Percentiles rank a stretch among this genome's conserved stretches.
These are phyloP conservation scores for Gymnarchus niloticus DNA, from an alignment of 2,113 vertebrate species.

Conservation along the genomic window DNA sequence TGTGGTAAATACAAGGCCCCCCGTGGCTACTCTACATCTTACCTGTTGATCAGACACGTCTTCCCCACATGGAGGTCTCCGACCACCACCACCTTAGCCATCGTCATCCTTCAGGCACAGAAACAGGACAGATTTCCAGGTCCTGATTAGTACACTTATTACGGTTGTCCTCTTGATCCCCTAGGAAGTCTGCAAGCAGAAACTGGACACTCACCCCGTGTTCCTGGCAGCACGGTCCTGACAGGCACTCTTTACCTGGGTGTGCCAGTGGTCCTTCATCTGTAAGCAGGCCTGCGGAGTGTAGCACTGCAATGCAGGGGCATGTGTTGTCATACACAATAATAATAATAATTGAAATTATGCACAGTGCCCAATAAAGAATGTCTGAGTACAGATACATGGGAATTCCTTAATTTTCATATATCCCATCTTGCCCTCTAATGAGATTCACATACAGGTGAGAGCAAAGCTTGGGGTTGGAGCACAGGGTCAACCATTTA, in stretches of 20 bases:
- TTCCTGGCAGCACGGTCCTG: constrained; percentile 54
- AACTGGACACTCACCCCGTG: constrained; percentile 60
- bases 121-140: not conserved
- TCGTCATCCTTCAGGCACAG: constrained; percentile 60
- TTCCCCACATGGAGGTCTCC: constrained; percentile 87
- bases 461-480: too few relatives aligned
- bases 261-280: constrained; percentile 70
- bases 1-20: not conserved
- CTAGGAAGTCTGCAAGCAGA: not conserved
- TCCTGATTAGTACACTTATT: not conserved
- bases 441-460: too few relatives aligned
- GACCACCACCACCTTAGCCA: constrained; percentile 85
- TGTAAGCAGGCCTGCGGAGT: constrained; percentile 73
- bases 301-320: constrained; percentile 66
- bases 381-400: too few relatives aligned
- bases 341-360: too few relatives aligned
- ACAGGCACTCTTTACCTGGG: constrained; percentile 58
- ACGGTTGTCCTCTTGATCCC: not conserved
- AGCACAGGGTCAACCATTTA: too few relatives aligned
- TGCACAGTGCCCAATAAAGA: too few relatives aligned
- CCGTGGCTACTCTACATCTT: not conserved
- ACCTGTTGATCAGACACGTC: constrained; percentile 90
- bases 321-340: not conserved
- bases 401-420: too few relatives aligned
- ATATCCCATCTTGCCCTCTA: too few relatives aligned